Base-by-base conservation (phyloP, 2,797 vertebrate species). In the Pitangus sulphuratus region DNA sequence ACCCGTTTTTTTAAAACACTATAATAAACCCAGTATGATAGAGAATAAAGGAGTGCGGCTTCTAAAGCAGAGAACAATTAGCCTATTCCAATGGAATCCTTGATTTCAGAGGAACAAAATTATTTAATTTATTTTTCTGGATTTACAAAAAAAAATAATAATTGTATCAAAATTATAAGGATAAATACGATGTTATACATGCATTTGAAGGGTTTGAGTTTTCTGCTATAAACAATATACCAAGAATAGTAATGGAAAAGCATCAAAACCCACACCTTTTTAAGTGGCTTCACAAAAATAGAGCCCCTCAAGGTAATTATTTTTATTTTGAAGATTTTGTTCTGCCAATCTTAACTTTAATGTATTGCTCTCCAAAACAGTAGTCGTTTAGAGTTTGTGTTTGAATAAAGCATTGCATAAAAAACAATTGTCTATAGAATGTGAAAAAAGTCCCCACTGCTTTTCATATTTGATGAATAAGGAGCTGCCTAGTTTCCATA, bases 1-100 rank as follows among this genome's bases (percentile, higher is more conserved):
- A 1, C 12, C 68, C 19, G 1, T 0, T 20, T 51, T 64, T 35
- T 5, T 9, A 13, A 70, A 83, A 69, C 1, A 2, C 3, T 62
- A 1, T 44, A 40, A 56, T 56, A 57, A 86, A 37, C 12, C 17
- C 0, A 68, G 14, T 62, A 30, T n/a, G 12, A 57, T 10, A 71
- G 4, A 53, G 4, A 28, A 50, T 35, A 68, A 74, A 17, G n/a
- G 2, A 65, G 3, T 15, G n/a, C n/a, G 11, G 2, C 8, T 74
- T 74, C 4, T 65, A 65, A 79, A 72, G 21, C 10, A 66, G 9
- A 57, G 66, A 80, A 39, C 4, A 28, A 50, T 44, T 7, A 40
- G 16, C 26, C 10, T 39, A 31, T 79, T 64, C 24, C 11, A 56
- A 39, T 48, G 16, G 14, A 85, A 54, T 83, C 6, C 10, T 71